Base-by-base conservation (phyloP, 1,140 invertebrate species). In the Macrosteles quadrilineatus region DNA sequence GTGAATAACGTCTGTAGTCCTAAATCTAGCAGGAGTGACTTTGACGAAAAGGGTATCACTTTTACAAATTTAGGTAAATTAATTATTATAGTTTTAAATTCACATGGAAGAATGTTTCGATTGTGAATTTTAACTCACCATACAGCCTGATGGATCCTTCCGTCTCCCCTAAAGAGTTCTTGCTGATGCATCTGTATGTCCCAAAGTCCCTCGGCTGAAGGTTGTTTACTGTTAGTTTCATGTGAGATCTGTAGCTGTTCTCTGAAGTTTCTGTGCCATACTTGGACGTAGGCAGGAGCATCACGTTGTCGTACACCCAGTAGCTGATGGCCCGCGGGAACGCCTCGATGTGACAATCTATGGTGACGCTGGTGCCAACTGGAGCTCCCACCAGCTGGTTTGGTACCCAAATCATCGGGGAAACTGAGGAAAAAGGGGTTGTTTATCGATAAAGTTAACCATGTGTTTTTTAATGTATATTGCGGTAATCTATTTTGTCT, bases 331-430 rank as follows among this genome's bases (percentile, higher is more conserved):
- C 93, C 72, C 91, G 87, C 62, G 95, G 95, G 81, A 93, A 92
- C n/a, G 95, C 94, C 77, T 96, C 94, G 0, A 94, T 95, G 77
- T 94, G 89, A 79, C 95, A 97, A 81, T 97, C 94, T 76, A 97
- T 89, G 4, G 93, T 95, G 50, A 96, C 92, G 81, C 95, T 91
- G 23, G 92, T 94, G 53, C 91, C 92, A 45, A 89, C 85, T 63
- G 93, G 93, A 31, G 93, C 93, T 3, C 94, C 94, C 66, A 96
- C 92, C 80, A 96, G 83, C 83, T 95, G 93, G 85, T 95, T 95
- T 70, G 92, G 92, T 64, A 94, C 92, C 88, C 91, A 94, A 76
- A 95, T 94, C 90, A 95, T 93, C 25, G 94, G 94, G 4, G 91
- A 91, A 83, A 96, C 93, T 96, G 83, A 1, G 75, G 74, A 65